These are phyloP conservation scores for Prietella phreatophila DNA, from an alignment of 2,113 vertebrate species.

Conservation along the genomic window DNA sequence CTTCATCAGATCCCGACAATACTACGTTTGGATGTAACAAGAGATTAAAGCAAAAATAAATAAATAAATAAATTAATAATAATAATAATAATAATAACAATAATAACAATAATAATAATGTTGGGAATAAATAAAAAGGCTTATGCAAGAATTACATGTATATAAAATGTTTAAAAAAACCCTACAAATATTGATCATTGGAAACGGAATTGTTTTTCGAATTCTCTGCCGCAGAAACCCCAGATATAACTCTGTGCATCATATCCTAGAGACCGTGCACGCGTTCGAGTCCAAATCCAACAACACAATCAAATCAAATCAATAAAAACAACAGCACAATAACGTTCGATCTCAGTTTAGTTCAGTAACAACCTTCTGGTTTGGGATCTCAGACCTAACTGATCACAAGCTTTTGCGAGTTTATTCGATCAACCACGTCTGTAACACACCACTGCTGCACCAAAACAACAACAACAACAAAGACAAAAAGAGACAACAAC, in stretches of 20 bases:
- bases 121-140: too few species aligned
- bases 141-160: too few species aligned
- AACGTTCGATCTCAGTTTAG: neutral
- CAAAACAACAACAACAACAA: too few species aligned
- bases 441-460: neutral
- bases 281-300: too few species aligned
- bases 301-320: too few species aligned
- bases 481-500: neutral
- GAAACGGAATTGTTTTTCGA: neutral
- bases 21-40: neutral
- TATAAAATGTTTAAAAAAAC: too few species aligned
- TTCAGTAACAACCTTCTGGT: neutral
- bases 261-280: neutral
- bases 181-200: neutral
- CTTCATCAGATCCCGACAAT: neutral
- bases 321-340: rapidly evolving
- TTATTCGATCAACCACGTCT: neutral
- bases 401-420: neutral
- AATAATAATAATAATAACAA: too few species aligned
- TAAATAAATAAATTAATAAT: neutral
- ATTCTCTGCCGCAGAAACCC: neutral
- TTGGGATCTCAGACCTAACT: neutral
- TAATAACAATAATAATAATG: too few species aligned
- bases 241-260: too few species aligned
- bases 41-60: neutral